Evolutionary conservation across 2,797 vertebrate genomes (phyloP).

Genomic region (Neoniphon sammara): DNA sequence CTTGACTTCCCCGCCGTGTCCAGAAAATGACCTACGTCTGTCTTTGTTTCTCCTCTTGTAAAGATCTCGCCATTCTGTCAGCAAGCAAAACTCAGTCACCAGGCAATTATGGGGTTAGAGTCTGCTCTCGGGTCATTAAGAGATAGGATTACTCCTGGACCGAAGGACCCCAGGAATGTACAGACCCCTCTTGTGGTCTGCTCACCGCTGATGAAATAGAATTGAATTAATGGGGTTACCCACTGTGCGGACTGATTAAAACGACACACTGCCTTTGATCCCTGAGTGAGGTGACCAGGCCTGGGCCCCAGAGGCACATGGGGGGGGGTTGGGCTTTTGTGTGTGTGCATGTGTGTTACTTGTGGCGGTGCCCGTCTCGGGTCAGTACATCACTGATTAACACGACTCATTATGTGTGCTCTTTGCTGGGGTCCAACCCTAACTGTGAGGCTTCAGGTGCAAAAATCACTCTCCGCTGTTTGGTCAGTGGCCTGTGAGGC

Average conservation of each 20-base stretch:
- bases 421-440: slow-evolving; percentile 42
- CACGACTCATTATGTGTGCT: slow-evolving; percentile 64
- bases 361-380: slow-evolving; percentile 46
- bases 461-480: slow-evolving; percentile 27
- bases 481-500: slow-evolving; percentile 16
- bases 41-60: slow-evolving; percentile 45
- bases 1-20: slow-evolving; percentile 67
- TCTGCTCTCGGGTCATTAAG: slow-evolving; percentile 66
- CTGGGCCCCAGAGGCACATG: slow-evolving; percentile 50
- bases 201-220: slow-evolving; percentile 77
- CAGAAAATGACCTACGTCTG: slow-evolving; percentile 66
- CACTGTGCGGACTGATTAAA: slow-evolving; percentile 74
- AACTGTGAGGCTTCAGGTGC: slow-evolving; percentile 60
- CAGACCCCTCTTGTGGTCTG: slow-evolving; percentile 66
- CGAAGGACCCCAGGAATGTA: slow-evolving; percentile 70
- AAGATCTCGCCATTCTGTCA: slow-evolving; percentile 50
- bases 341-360: slow-evolving; percentile 27
- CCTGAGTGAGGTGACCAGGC: slow-evolving; percentile 70
- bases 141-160: slow-evolving; percentile 75
- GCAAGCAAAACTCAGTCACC: slow-evolving; percentile 50
- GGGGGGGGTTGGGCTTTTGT: slow-evolving; percentile 36
- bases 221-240: slow-evolving; percentile 81
- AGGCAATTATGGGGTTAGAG: slow-evolving; percentile 65
- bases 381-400: slow-evolving; percentile 70
- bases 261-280: slow-evolving; percentile 75